Conservation (phyloP, 2,113 vertebrate species). For the Acrocephalus kingi region DNA sequence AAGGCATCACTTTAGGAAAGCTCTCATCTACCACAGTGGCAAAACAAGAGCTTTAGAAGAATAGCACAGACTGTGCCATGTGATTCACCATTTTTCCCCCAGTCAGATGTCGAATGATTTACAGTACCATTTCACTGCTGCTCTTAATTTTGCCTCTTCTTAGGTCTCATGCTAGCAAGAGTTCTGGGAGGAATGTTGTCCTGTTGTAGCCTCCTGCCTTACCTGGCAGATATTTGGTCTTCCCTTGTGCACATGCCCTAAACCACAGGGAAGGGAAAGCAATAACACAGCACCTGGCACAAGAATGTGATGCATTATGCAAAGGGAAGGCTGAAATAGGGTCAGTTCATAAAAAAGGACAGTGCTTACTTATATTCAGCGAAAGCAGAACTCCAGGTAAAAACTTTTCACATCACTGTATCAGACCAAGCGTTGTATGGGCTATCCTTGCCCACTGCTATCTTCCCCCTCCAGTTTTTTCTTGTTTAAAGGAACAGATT, state of each 20-base stretch:
- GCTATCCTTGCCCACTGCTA: not conserved
- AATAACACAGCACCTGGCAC: not conserved
- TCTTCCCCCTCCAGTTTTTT: too few species aligned
- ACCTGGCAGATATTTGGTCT: not conserved
- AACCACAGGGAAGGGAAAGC: too few species aligned
- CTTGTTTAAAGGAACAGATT: not conserved
- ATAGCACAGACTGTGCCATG: not conserved
- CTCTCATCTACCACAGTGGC: not conserved
- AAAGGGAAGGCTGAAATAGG: not conserved
- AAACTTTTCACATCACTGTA: not conserved
- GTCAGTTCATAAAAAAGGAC: not conserved
- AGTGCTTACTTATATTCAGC: not conserved
- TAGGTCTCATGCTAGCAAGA: not conserved
- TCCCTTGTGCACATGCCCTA: accelerated
- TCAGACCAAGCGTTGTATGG: not conserved
- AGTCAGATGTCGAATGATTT: not conserved
- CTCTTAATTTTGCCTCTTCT: not conserved
- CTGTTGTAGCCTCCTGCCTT: accelerated
- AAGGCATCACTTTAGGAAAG: not conserved
- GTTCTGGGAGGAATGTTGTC: accelerated
- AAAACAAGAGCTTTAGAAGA: not conserved
- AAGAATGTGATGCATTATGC: accelerated
- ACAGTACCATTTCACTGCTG: not conserved
- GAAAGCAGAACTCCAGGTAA: not conserved
- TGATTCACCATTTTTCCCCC: not conserved